These are phyloP conservation scores for Holacanthus passer DNA, from an alignment of 2,113 vertebrate species.

Conservation along the genomic window DNA sequence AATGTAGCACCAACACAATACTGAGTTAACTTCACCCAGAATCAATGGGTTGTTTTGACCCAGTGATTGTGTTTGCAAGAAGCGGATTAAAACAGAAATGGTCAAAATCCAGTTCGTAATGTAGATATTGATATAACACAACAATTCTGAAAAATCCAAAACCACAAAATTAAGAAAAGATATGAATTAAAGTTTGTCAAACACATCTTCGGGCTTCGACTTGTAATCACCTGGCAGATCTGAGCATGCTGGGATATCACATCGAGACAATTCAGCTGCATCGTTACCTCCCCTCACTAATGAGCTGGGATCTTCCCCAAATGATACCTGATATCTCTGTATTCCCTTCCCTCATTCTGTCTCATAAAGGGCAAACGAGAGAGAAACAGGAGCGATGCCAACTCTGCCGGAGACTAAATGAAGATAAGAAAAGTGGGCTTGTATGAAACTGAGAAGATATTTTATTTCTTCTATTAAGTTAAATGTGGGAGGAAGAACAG, in stretches of 20 bases:
- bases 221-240: background rate
- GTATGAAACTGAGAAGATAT: background rate
- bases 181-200: background rate
- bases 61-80: no score
- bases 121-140: background rate
- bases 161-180: background rate
- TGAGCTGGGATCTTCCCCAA: background rate
- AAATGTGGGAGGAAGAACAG: background rate
- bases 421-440: slow-evolving; percentile 3
- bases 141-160: background rate
- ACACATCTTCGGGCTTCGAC: background rate
- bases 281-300: slow-evolving; percentile 3
- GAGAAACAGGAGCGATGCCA: background rate
- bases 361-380: background rate
- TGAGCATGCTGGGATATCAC: background rate
- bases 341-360: background rate
- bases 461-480: background rate
- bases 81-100: background rate
- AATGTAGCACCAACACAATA: no score
- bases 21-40: no score
- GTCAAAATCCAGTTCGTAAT: background rate
- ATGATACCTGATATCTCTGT: background rate
- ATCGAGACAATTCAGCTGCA: slow-evolving; percentile 12
- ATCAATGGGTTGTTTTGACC: no score
- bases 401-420: background rate